Evolutionary conservation across 2,797 vertebrate genomes (phyloP), one percentile per base, ranked within the genome.

Genomic region (Distichodus sexfasciatus): DNA sequence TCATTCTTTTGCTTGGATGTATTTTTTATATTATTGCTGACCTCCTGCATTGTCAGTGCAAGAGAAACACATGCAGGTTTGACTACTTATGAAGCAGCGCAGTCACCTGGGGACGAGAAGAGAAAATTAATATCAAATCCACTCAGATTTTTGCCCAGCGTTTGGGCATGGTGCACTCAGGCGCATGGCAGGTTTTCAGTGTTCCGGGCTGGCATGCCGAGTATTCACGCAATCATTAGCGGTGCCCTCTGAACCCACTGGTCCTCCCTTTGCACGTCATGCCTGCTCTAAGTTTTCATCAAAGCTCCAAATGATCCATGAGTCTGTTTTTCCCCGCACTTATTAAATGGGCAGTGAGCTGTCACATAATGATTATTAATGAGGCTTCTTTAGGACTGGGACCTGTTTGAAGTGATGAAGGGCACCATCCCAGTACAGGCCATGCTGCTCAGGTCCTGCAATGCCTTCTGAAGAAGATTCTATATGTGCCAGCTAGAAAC

Each of bases 291-390:
- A 35, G 36, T 55, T 61, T 53, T 58, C 62, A 75, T 71, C 58
- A 71, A 59, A 62, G 12, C 51, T 50, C 63, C 31, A 23, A 19
- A 54, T 36, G 43, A 59, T 43, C 59, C 31, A 5, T 31, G 29
- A 46, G 10, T 29, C 46, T 47, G 55, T 53, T 74, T n/a, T 58
- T 40, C 12, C 36, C 36, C 46, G 29, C 55, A 47, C 62, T 68
- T 55, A 75, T 75, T 66, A 67, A 59, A 63, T 38, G 47, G 23
- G 41, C 14, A 19, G 14, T 43, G 36, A 64, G 47, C 8, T 53
- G 29, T 44, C 62, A 51, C 62, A 50, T 68, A 33, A 71, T 65
- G 72, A 73, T 72, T 81, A 64, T 65, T 69, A 58, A 77, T 65
- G 73, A 69, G 63, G 66, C 71, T 67, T 40, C 53, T 43, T 33